These are phyloP conservation scores for Delphinus delphis DNA, from an alignment of 2,113 vertebrate genomes.

Conservation along the genomic window DNA sequence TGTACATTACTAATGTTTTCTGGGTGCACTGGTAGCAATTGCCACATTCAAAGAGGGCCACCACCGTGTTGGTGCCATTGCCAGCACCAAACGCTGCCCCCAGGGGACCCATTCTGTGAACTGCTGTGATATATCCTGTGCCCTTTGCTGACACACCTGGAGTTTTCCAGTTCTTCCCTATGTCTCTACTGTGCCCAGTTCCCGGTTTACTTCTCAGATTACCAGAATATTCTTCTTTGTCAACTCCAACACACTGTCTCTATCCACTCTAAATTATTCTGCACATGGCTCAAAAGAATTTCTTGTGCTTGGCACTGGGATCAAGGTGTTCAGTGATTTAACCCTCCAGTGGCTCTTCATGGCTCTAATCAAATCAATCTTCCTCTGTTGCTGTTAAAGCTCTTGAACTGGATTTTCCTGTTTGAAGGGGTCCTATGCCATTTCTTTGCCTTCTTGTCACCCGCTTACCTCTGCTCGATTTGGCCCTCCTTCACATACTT, in stretches of 20 bases:
- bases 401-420: not conserved
- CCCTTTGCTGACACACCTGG: not conserved
- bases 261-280: not conserved
- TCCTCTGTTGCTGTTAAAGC: not conserved
- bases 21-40: not conserved
- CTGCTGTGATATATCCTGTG: not conserved
- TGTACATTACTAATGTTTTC: not conserved
- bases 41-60: not conserved
- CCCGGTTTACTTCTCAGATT: not conserved
- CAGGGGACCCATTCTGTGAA: not conserved
- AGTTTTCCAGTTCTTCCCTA: not conserved
- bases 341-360: not conserved
- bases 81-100: not conserved
- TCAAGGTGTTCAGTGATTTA: not conserved
- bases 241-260: not conserved
- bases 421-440: not conserved
- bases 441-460: not conserved
- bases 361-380: not conserved
- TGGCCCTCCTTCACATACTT: not conserved
- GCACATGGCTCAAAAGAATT: not conserved
- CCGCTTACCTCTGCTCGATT: not conserved
- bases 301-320: not conserved
- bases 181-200: not conserved
- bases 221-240: not conserved
- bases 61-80: not conserved